Percentiles rank a stretch among this genome's conserved stretches.
Conservation (phyloP, 2,113 vertebrate species). For the Prochilodus magdalenae region DNA sequence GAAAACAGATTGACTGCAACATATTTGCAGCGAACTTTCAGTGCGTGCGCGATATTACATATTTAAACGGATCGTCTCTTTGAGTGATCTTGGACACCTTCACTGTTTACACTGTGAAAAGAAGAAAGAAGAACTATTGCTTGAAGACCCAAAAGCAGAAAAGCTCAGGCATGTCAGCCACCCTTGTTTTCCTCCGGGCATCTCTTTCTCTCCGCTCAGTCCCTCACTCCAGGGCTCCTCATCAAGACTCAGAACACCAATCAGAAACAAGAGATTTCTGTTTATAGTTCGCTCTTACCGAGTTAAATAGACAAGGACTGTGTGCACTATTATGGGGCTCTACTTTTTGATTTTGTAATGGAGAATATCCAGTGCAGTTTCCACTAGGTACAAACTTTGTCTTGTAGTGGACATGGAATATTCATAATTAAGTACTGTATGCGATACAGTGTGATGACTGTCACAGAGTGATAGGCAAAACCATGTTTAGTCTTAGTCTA, state of each 20-base stretch:
- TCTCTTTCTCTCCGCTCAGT: conserved; percentile 27
- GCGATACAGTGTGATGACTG: not conserved
- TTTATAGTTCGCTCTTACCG: too few relatives aligned
- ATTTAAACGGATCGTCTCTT: not conserved
- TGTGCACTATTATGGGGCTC: not conserved
- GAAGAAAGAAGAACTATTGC: conserved; percentile 16
- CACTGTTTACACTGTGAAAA: not conserved
- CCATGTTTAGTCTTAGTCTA: not conserved
- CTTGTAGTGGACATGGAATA: not conserved
- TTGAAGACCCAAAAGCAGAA: not conserved
- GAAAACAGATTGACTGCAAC: conserved; percentile 58
- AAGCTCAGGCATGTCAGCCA: not conserved
- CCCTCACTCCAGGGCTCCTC: not conserved
- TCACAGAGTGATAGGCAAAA: not conserved
- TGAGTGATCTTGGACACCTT: not conserved
- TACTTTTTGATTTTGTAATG: not conserved
- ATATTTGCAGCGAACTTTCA: not conserved
- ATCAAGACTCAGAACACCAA: too few relatives aligned
- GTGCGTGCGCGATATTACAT: not conserved
- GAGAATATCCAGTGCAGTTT: not conserved
- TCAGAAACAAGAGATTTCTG: too few relatives aligned
- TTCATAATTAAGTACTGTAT: not conserved
- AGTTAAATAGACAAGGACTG: not conserved
- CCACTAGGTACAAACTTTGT: not conserved
- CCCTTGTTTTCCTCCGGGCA: not conserved